These are phyloP conservation scores for Samia ricini DNA, from an alignment of 1,140 invertebrate genomes.

Conservation along the genomic window DNA sequence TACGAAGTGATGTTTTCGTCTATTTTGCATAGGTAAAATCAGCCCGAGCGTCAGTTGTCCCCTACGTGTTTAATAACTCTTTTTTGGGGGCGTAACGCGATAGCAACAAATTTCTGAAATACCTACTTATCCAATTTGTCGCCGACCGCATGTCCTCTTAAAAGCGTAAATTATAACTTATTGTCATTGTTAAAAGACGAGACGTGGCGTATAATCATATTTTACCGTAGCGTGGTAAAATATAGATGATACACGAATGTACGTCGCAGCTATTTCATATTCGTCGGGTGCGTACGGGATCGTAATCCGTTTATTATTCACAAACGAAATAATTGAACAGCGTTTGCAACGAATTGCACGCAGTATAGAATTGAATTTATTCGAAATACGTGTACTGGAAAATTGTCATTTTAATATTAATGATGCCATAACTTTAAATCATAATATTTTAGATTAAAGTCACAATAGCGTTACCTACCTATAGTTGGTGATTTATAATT, in stretches of 20 bases:
- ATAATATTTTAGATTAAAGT: too few species aligned
- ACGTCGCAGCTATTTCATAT: too few species aligned
- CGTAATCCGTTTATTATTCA: slow-evolving; percentile 49
- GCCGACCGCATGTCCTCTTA: too few species aligned
- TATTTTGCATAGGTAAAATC: too few species aligned
- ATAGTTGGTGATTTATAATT: too few species aligned
- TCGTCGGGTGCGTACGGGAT: slow-evolving; percentile 20
- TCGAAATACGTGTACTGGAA: slow-evolving; percentile 27
- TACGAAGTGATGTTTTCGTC: too few species aligned
- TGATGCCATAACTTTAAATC: neutral
- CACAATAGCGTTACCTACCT: too few species aligned
- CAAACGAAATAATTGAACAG: slow-evolving; percentile 33
- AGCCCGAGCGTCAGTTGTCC: too few species aligned
- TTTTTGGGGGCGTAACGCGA: too few species aligned
- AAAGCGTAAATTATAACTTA: neutral
- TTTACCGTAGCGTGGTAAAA: slow-evolving; percentile 19
- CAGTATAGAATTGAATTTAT: slow-evolving; percentile 13
- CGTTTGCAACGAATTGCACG: slow-evolving; percentile 23
- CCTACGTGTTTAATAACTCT: too few species aligned
- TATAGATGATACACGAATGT: slow-evolving; percentile 12
- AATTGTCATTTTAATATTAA: slow-evolving; percentile 23
- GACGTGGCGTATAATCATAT: slow-evolving; percentile 18
- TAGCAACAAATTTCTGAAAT: too few species aligned
- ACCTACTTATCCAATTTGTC: too few species aligned
- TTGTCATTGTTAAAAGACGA: neutral